A percentile compares a stretch with the other conserved stretches of the same genome.
phyloP scores from a whole-genome alignment of 1,140 invertebrate genomes.

The Drosophila seguyi region DNA sequence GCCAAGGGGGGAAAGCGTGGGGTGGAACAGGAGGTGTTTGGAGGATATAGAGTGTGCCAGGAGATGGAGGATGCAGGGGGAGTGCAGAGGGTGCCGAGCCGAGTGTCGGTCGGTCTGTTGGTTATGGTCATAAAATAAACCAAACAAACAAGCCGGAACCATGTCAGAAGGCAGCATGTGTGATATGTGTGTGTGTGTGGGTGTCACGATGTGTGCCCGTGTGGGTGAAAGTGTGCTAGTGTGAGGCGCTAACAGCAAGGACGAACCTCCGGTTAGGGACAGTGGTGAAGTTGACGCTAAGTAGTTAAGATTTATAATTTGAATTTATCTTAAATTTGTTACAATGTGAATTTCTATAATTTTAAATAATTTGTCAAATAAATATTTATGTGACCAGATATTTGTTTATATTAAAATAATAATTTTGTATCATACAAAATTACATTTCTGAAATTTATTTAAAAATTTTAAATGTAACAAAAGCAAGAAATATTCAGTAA shows the following conservation, averaged over 20 bases:
- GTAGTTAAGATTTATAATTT: too few species aligned
- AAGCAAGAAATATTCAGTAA: accelerated
- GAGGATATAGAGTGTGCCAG: constrained; percentile 16
- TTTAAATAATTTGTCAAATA: neutral
- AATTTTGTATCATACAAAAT: neutral
- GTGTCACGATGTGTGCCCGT: constrained; percentile 27
- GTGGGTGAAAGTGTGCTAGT: constrained; percentile 34
- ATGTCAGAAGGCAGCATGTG: constrained; percentile 78
- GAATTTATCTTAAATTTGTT: too few species aligned
- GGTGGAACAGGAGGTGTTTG: constrained; percentile 19
- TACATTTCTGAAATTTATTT: too few species aligned
- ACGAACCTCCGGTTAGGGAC: constrained; percentile 54
- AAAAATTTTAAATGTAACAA: too few species aligned
- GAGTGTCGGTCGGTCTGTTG: constrained; percentile 56
- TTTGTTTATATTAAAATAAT: too few species aligned
- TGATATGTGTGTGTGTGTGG: constrained; percentile 43
- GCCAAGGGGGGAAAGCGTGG: neutral
- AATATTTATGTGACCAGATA: too few species aligned
- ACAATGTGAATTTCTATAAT: neutral
- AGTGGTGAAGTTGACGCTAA: constrained; percentile 6
- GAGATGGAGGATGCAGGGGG: neutral
- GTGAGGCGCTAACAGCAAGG: constrained; percentile 51
- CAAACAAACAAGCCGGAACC: constrained; percentile 84
- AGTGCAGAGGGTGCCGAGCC: constrained; percentile 8
- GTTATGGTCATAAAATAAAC: constrained; percentile 84